A percentile compares a stretch with the other conserved stretches of the same genome.
Conservation (phyloP, 2,113 vertebrate species). For the Anhinga anhinga region DNA sequence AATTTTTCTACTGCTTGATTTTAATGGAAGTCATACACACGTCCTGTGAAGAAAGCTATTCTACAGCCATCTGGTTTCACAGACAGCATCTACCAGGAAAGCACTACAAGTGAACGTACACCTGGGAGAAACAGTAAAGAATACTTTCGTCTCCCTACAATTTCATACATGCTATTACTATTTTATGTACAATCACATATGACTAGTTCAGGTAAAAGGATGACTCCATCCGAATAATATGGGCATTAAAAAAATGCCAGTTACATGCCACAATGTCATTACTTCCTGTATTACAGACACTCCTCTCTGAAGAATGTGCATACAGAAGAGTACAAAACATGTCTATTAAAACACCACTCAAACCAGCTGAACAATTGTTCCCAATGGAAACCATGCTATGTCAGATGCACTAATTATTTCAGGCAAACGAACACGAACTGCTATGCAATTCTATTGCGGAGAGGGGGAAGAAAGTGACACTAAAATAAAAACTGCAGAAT, state of each 20-base stretch:
- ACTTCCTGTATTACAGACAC: constrained; percentile 8
- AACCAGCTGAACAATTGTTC: neutral
- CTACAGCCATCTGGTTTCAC: neutral
- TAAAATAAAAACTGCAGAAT: neutral
- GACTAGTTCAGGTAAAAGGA: neutral
- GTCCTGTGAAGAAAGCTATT: neutral
- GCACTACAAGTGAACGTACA: neutral
- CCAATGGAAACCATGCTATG: neutral
- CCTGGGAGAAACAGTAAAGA: neutral
- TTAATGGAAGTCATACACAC: neutral
- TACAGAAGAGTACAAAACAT: constrained; percentile 1
- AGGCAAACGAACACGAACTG: neutral
- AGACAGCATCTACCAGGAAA: neutral
- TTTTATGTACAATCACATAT: neutral
- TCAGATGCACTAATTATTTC: neutral
- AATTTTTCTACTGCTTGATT: neutral
- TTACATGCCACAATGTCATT: neutral
- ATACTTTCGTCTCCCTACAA: neutral
- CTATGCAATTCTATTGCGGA: accelerated
- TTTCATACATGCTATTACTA: neutral
- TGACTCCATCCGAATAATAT: neutral
- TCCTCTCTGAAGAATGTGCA: constrained; percentile 17
- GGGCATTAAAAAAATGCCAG: constrained; percentile 25
- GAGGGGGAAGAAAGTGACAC: neutral
- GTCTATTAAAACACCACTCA: neutral